Base-by-base conservation (phyloP, 2,797 vertebrate genomes). In the Spondyliosoma cantharus region DNA sequence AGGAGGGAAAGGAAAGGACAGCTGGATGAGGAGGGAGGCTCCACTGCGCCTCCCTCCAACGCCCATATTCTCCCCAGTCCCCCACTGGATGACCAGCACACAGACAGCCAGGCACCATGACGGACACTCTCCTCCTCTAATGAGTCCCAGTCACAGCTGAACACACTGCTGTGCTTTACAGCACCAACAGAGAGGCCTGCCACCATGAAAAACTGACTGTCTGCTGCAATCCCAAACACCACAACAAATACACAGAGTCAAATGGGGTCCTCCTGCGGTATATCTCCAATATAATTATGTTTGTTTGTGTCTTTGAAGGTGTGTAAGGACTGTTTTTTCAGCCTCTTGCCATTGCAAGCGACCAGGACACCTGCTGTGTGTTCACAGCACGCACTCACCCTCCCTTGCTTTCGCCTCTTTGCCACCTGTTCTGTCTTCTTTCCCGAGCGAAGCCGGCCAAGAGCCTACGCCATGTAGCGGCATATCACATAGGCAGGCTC, bases 121-220 rank as follows among this genome's bases (percentile, higher is more conserved):
- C 85, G 85, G 87, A 91, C 90, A 87, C 74, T 83, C 89, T 87
- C 77, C 86, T 81, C 85, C 79, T 89, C 91, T 93, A 93, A 93
- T 91, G 91, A 93, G 93, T 89, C 87, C 83, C 89, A 87, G 92
- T 91, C 93, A 92, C 91, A 94, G 91, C 87, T 90, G 90, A 93
- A 90, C 90, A 93, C 90, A 86, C 90, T 56, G 77, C 88, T 90
- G 92, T 90, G 91, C 85, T 90, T 86, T 87, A 89, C 89, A 88
- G 90, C 84, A 60, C 56, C 82, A 77, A 78, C 92, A 90, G 86
- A 90, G 85, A 90, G 86, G 77, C 76, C 87, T 73, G 84, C 90
- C 84, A 75, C 78, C 75, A 76, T 79, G 84, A 91, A 80, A 71
- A 78, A 88, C 78, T 0, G 69, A 73, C 63, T 57, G 80, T 27